Evolutionary conservation across 2,113 vertebrate species (phyloP).

Genomic region (Ictidomys tridecemlineatus): DNA sequence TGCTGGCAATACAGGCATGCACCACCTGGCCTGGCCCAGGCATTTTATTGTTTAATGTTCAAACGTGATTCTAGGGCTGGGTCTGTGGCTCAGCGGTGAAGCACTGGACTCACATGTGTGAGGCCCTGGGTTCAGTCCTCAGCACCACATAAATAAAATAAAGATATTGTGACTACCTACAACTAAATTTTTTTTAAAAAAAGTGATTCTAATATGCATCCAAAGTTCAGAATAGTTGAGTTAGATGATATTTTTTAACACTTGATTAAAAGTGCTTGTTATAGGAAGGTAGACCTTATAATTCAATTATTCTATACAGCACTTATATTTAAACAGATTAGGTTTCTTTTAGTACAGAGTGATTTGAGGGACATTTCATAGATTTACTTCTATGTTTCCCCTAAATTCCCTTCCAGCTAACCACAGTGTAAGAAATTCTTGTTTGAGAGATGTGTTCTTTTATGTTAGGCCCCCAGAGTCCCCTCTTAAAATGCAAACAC

Average conservation of each 20-base stretch:
- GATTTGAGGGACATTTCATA: not conserved
- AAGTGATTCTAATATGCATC: slow-evolving; percentile 10
- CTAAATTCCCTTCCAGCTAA: not conserved
- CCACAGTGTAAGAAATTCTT: not conserved
- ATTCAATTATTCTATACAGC: not conserved
- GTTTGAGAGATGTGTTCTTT: slow-evolving; percentile 16
- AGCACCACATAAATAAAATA: too few species aligned
- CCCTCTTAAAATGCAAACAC: slow-evolving; percentile 56
- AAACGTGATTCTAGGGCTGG: not conserved
- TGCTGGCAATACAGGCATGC: too few species aligned
- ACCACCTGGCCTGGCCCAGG: too few species aligned
- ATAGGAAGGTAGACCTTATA: not conserved
- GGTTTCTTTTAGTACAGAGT: not conserved
- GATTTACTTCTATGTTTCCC: not conserved
- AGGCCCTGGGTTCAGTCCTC: too few species aligned
- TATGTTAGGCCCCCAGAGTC: not conserved
- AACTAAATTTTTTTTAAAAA: too few species aligned
- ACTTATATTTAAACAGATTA: slow-evolving; percentile 40
- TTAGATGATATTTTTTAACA: slow-evolving; percentile 33
- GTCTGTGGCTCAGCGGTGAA: too few species aligned
- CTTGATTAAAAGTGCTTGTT: not conserved
- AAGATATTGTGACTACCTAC: too few species aligned
- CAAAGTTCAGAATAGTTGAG: not conserved
- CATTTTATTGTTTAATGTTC: not conserved
- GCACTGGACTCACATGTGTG: too few species aligned